Evolutionary conservation across 1,140 invertebrate genomes (phyloP), one percentile per base, ranked within the genome.

Genomic region (Heliconius himera): DNA sequence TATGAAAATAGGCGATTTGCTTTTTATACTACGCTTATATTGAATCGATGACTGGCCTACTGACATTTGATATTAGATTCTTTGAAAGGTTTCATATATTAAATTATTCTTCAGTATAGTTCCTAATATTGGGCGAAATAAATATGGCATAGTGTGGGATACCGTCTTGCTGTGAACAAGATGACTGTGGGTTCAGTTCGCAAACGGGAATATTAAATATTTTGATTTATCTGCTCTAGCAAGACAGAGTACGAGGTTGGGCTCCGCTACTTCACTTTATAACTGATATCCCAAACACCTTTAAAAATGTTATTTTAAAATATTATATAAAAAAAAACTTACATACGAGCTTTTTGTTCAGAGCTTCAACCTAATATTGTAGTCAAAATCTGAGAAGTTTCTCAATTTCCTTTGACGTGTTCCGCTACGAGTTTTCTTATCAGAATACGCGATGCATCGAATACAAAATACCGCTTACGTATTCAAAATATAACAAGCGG

Each of bases 401-500:
- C 60, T 29, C 60, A 66, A 66, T 29, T 66, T 66, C 60, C 60
- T 66, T 66, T 66, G 60, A 66, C 60, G 26, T 66, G 26, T 29
- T 66, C 26, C 26, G 26, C 26, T 29, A 29, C 11, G 60, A 66
- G 26, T 66, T 66, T 29, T 22, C 60, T 66, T 66, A 66, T 66
- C 60, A 29, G 60, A 66, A 66, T 66, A 66, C 26, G 60, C 26
- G 60, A 66, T 66, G 60, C 60, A 66, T 29, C 60, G 60, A 66
- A 66, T 66, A 66, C 60, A 66, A 66, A 66, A 66, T 29, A 29
- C 11, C 26, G 60, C 29, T 66, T 66, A 29, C 26, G 60, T 66
- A 66, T 66, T 66, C 60, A 66, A 26, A 51, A 66, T 66, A 66
- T 66, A 66, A 29, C 60, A 66, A 66, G 60, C 60, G 60, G 60